These are phyloP conservation scores for Nomada fabriciana DNA, from an alignment of 2,888 invertebrate genomes.

Conservation along the genomic window DNA sequence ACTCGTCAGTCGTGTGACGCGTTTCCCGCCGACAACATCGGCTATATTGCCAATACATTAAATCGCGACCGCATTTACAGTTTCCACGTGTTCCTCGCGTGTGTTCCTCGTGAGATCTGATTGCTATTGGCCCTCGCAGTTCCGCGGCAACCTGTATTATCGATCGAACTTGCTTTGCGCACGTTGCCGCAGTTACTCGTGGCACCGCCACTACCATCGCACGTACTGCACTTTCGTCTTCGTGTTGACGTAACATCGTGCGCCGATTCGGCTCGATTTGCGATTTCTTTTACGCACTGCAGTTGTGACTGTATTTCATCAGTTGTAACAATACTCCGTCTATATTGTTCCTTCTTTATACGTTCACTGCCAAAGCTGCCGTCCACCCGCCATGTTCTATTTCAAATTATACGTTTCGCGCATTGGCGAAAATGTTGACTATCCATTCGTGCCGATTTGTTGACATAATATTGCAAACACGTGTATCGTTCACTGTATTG, in stretches of 20 bases:
- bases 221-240: conserved; percentile 16
- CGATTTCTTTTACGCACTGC: background rate
- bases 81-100: conserved; percentile 60
- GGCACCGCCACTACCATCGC: conserved; percentile 43
- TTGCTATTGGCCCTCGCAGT: conserved; percentile 39
- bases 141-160: conserved; percentile 69
- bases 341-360: background rate
- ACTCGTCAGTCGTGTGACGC: conserved; percentile 78
- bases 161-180: conserved; percentile 64
- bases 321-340: background rate
- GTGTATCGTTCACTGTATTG: background rate
- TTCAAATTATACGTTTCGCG: conserved; percentile 45
- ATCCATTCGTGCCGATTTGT: conserved; percentile 12
- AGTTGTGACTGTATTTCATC: background rate
- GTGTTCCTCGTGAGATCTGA: conserved; percentile 41
- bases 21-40: conserved; percentile 71
- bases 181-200: conserved; percentile 65
- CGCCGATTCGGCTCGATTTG: conserved; percentile 9
- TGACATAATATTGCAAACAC: background rate
- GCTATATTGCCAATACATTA: conserved; percentile 39
- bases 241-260: conserved; percentile 21
- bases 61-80: conserved; percentile 46
- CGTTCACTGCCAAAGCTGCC: conserved; percentile 1
- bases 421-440: conserved; percentile 11
- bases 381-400: conserved; percentile 50